Base-by-base conservation (phyloP, 2,888 invertebrate species). In the Salpingus planirostris region DNA sequence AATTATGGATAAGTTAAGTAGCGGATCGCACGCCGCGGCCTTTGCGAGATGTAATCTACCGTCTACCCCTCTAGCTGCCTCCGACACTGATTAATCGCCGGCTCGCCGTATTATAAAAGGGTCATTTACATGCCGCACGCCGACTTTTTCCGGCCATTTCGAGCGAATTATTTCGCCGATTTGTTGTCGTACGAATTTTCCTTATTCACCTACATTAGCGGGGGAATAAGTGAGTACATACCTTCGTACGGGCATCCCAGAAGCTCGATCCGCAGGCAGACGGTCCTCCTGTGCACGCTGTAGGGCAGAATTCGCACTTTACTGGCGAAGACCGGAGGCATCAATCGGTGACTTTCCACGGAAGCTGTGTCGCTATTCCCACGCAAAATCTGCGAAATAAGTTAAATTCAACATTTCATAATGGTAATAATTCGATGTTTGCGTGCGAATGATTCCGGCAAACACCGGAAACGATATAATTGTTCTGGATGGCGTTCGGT, bases 361-460 rank as follows among this genome's bases (percentile, higher is more conserved):
- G 77, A 73, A 38, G 78, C 75, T 1, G 83, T 84, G 62, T 86
- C 83, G 40, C 71, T 73, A 63, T 86, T 86, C 3, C 80, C 86
- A 13, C 69, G 66, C 49, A 86, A 67, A 33, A 83, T 74, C 84
- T 85, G 70, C 23, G 29, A 40, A 31, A 21, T 11, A 14, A 14
- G 13, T 27, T 14, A 8, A 14, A 14, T 12, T 27, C 8, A 18
- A 18, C n/a, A n/a, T n/a, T n/a, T n/a, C n/a, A n/a, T n/a, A n/a
- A n/a, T n/a, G n/a, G n/a, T n/a, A n/a, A n/a, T n/a, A n/a, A n/a
- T n/a, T n/a, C n/a, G n/a, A n/a, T n/a, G n/a, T 18, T 18, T 18
- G 8, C 18, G 18, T 18, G 18, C 18, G 5, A 18, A 5, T 18
- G 8, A 18, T 18, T 18, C 8, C 18, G 18, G 5, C 5, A 18